Percentiles rank a stretch among this genome's conserved stretches.
Conservation (phyloP, 2,113 vertebrate genomes). For the Pleuronectes platessa region DNA sequence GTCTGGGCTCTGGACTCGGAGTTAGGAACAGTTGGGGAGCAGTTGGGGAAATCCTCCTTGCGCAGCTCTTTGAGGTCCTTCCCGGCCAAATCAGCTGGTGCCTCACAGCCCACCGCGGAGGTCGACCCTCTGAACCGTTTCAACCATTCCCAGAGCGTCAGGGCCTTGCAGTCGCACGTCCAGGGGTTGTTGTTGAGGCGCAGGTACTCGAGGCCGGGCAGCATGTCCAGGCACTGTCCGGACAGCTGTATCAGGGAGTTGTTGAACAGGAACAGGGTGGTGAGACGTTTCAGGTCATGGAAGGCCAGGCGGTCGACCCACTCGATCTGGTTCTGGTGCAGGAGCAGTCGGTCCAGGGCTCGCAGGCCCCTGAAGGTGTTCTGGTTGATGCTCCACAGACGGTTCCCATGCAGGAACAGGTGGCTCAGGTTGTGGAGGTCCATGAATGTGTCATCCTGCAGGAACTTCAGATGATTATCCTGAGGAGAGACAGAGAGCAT, state of each 20-base stretch:
- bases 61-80: slow-evolving; percentile 91
- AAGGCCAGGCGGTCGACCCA: slow-evolving; percentile 93
- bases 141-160: slow-evolving; percentile 97
- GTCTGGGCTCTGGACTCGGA: slow-evolving; percentile 93
- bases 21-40: slow-evolving; percentile 78
- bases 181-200: slow-evolving; percentile 97
- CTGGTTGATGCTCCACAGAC: slow-evolving; percentile 94
- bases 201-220: slow-evolving; percentile 93
- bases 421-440: slow-evolving; percentile 98
- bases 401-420: slow-evolving; percentile 98
- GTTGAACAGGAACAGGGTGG: slow-evolving; percentile 97
- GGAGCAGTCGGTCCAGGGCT: slow-evolving; percentile 93
- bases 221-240: slow-evolving; percentile 90
- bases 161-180: slow-evolving; percentile 93
- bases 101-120: slow-evolving; percentile 87
- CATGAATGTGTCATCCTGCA: slow-evolving; percentile 95
- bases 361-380: slow-evolving; percentile 94
- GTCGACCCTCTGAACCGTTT: slow-evolving; percentile 93
- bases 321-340: slow-evolving; percentile 96
- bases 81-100: slow-evolving; percentile 83
- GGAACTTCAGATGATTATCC: slow-evolving; percentile 96
- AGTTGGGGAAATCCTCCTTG: slow-evolving; percentile 89
- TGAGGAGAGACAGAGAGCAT: slow-evolving; percentile 50
- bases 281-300: slow-evolving; percentile 94
- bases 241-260: slow-evolving; percentile 93